Base-by-base conservation (phyloP, 2,797 vertebrate genomes). In the Micromesistius poutassou region DNA sequence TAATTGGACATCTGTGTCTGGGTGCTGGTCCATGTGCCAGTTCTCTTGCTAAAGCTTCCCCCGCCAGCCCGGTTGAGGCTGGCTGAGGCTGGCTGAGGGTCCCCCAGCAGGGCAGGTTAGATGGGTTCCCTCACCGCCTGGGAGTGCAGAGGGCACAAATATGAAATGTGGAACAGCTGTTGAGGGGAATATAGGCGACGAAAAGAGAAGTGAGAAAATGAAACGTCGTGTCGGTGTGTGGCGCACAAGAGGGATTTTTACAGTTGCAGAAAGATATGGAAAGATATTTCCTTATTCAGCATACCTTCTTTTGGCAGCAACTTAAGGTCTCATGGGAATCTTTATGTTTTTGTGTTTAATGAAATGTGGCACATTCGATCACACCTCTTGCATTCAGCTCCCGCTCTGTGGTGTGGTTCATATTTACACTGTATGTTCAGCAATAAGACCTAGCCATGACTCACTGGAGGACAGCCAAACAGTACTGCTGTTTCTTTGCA, bases 11-110 rank as follows among this genome's bases (percentile, higher is more conserved):
- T 78, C 77, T 72, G 77, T 72, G 50, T 81, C 76, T 83, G 62
- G 62, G 5, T 12, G 25, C 62, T 6, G 83, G 84, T 78, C 82
- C 82, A 70, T 35, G 7, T 78, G 74, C 82, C 88, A 81, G 84
- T 82, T 79, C 78, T 83, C 68, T 6, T 76, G 74, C 75, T 68
- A 12, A 28, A 68, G 62, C 62, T n/a, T 2, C 62, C 62, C 62
- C 25, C 1, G 8, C 10, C n/a, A 28, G 62, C 62, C 62, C 13
- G 62, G 25, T 25, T 12, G n/a, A 25, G 55, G n/a, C 55, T 7
- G 55, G 46, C 46, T 50, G 46, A 55, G 50, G 16, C 16, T 40
- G 7, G 4, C 50, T 5, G 19, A 62, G 50, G 50, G 50, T 62
- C 55, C 55, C 22, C 42, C 74, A 79, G 83, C 80, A 76, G 62